Base-by-base conservation (phyloP, 2,113 vertebrate species). In the Calyptommatus sinebrachiatus region DNA sequence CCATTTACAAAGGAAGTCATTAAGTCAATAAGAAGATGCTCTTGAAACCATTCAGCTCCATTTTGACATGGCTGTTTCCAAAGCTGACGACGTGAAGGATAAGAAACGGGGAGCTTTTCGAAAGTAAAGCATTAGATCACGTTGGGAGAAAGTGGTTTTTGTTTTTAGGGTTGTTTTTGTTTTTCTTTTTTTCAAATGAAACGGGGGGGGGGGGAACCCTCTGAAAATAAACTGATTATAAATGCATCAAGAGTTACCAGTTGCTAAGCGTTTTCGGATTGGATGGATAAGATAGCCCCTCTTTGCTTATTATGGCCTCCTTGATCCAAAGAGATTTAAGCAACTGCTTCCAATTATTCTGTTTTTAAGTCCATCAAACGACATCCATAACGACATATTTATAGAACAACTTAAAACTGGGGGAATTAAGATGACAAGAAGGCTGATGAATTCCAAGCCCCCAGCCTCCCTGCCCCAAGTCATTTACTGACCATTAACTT, bases 331-430 rank as follows among this genome's bases (percentile, higher is more conserved):
- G 92, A 93, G 92, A 94, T 94, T 94, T 94, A 94, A 91, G 92
- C 92, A 94, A 94, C 94, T 95, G 94, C 91, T 95, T 95, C 92
- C 93, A 94, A 95, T 96, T 94, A 96, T 91, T 41, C 93, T 88
- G 90, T 92, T 94, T 94, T 94, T 94, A 95, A 94, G 91, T 92
- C 89, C 90, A 90, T 94, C 94, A 95, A 95, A 92, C 88, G 77
- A 84, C 91, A 92, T 92, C 93, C 90, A 94, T 91, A 93, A 94
- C 94, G 92, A 91, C 91, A 92, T 91, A 93, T 87, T 93, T 94
- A 94, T 73, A 94, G 92, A 94, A 91, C 85, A 93, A 94, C 89
- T 90, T 94, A 92, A 93, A 94, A 93, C 82, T 81, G 85, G 86
- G 91, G 94, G 92, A 91, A 94, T 91, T 92, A 94, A 88, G 90